These are phyloP conservation scores for Drosophila longiperda DNA, from an alignment of 2,888 invertebrate genomes.

Conservation along the genomic window DNA sequence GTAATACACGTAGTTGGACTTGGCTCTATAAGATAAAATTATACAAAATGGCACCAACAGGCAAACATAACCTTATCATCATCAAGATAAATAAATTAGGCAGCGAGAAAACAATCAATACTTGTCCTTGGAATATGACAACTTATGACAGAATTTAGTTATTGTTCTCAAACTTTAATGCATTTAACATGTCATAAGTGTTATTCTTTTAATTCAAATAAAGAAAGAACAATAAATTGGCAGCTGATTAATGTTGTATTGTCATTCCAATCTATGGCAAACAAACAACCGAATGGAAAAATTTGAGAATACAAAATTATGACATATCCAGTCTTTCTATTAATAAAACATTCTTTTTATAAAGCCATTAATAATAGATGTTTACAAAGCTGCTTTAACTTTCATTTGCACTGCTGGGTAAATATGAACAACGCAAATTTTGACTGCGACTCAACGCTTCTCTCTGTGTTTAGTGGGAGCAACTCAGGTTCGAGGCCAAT, in stretches of 20 bases:
- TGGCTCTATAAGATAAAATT: constrained; percentile 23
- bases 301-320: not conserved
- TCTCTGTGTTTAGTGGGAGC: not conserved
- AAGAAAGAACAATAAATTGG: not conserved
- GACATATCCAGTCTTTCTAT: not conserved
- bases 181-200: too few relatives aligned
- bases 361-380: constrained; percentile 8
- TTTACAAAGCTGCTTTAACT: not conserved
- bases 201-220: not conserved
- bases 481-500: constrained; percentile 3
- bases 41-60: constrained; percentile 11
- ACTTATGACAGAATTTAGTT: not conserved
- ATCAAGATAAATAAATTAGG: not conserved
- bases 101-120: not conserved
- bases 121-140: not conserved
- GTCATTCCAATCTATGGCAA: not conserved
- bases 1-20: constrained; percentile 2
- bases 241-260: not conserved
- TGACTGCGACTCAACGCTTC: not conserved
- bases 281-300: not conserved
- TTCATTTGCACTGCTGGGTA: constrained; percentile 11
- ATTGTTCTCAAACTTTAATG: not conserved
- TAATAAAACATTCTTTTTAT: not conserved
- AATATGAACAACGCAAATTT: not conserved
- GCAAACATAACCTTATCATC: not conserved